Conservation (phyloP, 2,888 invertebrate genomes). For the Sarcophaga variegata region DNA sequence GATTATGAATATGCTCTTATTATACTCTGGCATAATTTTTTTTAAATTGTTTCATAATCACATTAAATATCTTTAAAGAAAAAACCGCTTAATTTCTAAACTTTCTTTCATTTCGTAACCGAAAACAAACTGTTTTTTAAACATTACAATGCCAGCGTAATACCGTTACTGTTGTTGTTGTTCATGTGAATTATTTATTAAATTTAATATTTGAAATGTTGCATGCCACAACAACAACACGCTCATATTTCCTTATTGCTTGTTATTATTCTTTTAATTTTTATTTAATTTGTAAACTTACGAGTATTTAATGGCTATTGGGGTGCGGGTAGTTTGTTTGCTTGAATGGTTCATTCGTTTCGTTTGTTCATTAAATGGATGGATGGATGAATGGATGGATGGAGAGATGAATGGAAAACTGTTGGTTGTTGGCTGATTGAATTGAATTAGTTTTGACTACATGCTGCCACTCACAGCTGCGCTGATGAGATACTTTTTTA, state of each 20-base stretch:
- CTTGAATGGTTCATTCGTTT: not conserved
- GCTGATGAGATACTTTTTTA: too few species aligned
- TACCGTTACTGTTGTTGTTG: not conserved
- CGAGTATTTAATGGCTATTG: too few species aligned
- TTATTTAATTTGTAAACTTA: not conserved
- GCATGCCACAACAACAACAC: conserved; percentile 44
- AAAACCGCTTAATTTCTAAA: too few species aligned
- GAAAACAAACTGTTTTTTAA: too few species aligned
- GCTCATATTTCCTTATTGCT: not conserved
- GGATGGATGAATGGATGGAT: not conserved
- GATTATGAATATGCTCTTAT: too few species aligned
- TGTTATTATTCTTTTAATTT: not conserved
- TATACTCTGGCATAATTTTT: too few species aligned
- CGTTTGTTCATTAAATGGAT: not conserved
- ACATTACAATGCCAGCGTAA: too few species aligned
- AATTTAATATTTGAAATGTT: conserved; percentile 32
- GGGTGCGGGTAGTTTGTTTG: not conserved
- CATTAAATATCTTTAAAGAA: too few species aligned
- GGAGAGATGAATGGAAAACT: not conserved
- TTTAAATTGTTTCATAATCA: too few species aligned
- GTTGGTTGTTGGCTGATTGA: not conserved
- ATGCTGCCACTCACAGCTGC: too few species aligned
- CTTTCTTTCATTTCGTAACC: too few species aligned
- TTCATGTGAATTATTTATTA: not conserved
- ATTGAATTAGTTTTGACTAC: too few species aligned